Conservation (phyloP, 2,797 vertebrate genomes). For the Ciconia nigra region DNA sequence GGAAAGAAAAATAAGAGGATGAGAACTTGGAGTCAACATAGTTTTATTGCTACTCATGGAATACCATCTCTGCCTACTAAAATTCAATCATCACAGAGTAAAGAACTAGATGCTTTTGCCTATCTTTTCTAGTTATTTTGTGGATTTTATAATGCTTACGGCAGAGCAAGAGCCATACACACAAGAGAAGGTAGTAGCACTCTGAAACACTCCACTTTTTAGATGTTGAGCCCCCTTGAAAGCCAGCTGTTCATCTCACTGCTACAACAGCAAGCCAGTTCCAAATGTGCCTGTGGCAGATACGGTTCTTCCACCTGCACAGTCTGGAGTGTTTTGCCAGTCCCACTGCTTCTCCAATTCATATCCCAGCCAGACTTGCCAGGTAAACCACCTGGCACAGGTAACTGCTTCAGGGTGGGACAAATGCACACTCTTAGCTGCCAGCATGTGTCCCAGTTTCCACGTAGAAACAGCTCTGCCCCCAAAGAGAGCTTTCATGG, state of each 20-base stretch:
- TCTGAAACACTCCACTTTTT: not conserved
- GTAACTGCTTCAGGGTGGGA: not conserved
- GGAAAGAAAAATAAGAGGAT: not conserved
- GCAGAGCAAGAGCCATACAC: not conserved
- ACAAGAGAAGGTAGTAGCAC: not conserved
- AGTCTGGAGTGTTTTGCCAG: not conserved
- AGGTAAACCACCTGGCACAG: not conserved
- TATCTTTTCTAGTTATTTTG: not conserved
- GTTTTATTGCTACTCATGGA: not conserved
- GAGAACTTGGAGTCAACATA: not conserved
- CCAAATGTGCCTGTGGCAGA: not conserved
- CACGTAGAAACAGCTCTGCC: not conserved
- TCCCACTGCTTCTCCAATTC: not conserved
- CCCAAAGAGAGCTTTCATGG: not conserved
- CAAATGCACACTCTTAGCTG: not conserved
- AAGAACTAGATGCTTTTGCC: not conserved
- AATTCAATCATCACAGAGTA: not conserved
- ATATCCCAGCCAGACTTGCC: not conserved
- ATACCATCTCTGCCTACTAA: not conserved
- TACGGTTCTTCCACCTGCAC: not conserved
- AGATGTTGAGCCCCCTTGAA: not conserved
- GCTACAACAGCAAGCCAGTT: accelerated
- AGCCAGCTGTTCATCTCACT: not conserved
- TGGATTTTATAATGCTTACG: not conserved
- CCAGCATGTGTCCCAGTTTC: not conserved